A percentile compares a stretch with the other conserved stretches of the same genome.
These are phyloP conservation scores for Vicugna pacos DNA, from an alignment of 2,113 vertebrate species.

Conservation along the genomic window DNA sequence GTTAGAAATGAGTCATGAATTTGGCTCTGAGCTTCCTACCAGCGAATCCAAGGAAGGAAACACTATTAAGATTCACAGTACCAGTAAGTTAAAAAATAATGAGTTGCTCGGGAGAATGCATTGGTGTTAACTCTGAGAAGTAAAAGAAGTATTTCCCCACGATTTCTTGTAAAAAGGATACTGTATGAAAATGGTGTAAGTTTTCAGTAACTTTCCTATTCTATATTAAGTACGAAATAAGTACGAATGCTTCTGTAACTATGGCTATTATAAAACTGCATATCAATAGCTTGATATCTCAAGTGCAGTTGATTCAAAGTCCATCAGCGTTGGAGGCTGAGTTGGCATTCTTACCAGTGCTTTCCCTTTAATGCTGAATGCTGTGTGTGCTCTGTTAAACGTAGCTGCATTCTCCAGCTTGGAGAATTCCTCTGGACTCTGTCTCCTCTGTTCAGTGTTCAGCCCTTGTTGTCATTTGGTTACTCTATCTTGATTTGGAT, in stretches of 20 bases:
- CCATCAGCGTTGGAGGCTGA: background rate
- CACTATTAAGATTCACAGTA: background rate
- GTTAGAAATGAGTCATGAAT: background rate
- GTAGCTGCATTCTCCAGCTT: background rate
- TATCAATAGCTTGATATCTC: background rate
- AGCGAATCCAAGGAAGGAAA: background rate
- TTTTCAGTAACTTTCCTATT: background rate
- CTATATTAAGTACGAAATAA: background rate
- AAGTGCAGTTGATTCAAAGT: background rate
- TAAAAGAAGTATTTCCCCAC: background rate
- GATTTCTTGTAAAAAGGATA: background rate
- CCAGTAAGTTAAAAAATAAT: slow-evolving; percentile 1
- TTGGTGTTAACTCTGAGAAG: background rate
- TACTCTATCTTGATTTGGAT: background rate
- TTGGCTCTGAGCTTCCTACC: background rate
- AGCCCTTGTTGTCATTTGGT: background rate
- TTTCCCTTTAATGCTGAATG: background rate
- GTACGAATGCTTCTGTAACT: background rate
- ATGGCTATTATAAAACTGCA: background rate
- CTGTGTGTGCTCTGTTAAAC: background rate
- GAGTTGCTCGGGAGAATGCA: background rate
- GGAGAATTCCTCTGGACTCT: background rate
- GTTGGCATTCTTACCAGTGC: background rate
- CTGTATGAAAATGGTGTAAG: background rate
- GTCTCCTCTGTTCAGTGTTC: background rate